Percentiles rank a stretch among this genome's conserved stretches.
Conservation (phyloP, 2,113 vertebrate species). For the Austrofundulus limnaeus region DNA sequence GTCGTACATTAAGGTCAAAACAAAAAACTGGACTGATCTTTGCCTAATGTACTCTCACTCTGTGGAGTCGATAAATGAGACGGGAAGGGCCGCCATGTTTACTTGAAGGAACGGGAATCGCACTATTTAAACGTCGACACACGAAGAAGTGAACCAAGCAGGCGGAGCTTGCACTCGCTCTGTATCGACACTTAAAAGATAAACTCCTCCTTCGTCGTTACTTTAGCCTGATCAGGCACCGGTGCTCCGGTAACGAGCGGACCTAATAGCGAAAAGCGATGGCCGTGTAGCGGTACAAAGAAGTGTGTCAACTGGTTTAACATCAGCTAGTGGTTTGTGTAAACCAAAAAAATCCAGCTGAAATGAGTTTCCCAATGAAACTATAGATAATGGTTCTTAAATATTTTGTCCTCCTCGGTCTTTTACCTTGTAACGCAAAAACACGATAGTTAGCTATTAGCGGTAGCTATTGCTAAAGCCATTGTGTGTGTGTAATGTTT, state of each 20-base stretch:
- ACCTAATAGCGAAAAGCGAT: neutral
- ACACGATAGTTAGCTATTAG: slow-evolving; percentile 36
- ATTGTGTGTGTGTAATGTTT: neutral
- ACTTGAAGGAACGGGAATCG: neutral
- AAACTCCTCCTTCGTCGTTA: neutral
- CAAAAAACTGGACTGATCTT: neutral
- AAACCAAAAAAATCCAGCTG: neutral
- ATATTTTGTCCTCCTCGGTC: neutral
- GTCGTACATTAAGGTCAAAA: too few species aligned
- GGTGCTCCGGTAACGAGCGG: neutral
- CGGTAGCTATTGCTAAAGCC: slow-evolving; percentile 13
- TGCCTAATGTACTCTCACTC: neutral
- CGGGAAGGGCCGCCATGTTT: neutral
- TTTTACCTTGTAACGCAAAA: neutral
- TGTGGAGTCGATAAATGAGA: neutral
- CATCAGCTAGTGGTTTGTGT: fast-evolving
- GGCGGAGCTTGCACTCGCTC: neutral
- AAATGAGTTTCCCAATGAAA: neutral
- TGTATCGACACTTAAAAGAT: neutral
- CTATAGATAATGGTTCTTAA: neutral
- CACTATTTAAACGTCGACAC: neutral
- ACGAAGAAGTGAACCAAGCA: neutral
- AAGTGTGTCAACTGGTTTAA: neutral
- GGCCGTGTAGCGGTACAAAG: slow-evolving; percentile 34
- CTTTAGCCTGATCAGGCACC: neutral